Evolutionary conservation across 2,888 invertebrate species (phyloP), one percentile per base, ranked within the genome.

Genomic region (Brachynemurus nebulosus): DNA sequence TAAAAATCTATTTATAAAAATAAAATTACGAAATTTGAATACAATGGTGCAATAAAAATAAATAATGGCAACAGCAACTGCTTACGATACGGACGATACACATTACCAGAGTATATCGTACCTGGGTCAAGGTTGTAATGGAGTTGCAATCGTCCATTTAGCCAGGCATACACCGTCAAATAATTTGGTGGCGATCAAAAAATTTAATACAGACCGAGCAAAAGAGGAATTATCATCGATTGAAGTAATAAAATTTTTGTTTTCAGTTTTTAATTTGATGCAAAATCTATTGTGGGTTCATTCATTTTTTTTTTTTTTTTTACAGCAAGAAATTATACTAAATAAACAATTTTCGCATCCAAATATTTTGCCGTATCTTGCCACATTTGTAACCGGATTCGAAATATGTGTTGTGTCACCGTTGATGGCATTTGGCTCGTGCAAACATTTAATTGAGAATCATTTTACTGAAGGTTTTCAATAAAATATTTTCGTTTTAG

Each of bases 341-440:
- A 80, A 82, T 48, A 74, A 80, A 50, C 84, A 86, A 57, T 67
- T 91, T 14, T 76, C 79, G 50, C 90, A 91, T 64, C 72, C 76
- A 3, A 85, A 88, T 61, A 74, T 92, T 43, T 68, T 89, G 35
- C 77, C 79, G 19, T 81, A 82, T 58, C 66, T 79, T 51, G 77
- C 80, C 23, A 76, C 84, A 3, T 91, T 90, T 64, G 81, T 89
- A 1, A 71, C 74, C 45, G 79, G 78, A n/a, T 73, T 74, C 34
- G 81, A 86, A 59, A 68, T 92, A 23, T 86, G 80, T 63, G 74
- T 85, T 5, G 75, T 90, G 12, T 80, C 82, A 51, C 90, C 90
- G 0, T 68, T 88, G 8, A 85, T 89, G 83, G 80, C 78, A 19
- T 86, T 80, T 58, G 86, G 90, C 3, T 90, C 90, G 1, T 86